Evolutionary conservation across 2,797 vertebrate species (phyloP).

Genomic region (Novumbra hubbsi): DNA sequence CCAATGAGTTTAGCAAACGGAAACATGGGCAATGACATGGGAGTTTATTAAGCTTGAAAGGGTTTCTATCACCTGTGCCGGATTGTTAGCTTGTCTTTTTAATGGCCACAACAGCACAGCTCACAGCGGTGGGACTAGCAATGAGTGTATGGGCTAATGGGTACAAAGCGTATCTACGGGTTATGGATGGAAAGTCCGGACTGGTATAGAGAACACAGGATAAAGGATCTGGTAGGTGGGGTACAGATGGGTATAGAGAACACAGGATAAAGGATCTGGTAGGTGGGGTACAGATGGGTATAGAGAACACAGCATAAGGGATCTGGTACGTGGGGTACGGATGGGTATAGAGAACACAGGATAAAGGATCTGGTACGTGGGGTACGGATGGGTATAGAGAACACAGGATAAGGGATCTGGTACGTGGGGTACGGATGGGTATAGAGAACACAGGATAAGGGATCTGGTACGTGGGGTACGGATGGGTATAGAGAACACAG

Average conservation of each 20-base stretch:
- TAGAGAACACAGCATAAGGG: neutral
- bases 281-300: neutral
- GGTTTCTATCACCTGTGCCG: constrained; percentile 11
- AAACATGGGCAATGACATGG: constrained; percentile 18
- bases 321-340: neutral
- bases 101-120: constrained; percentile 11
- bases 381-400: neutral
- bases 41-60: constrained; percentile 18
- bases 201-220: neutral
- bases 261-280: neutral
- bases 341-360: neutral
- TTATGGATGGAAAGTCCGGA: neutral
- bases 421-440: neutral
- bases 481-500: neutral
- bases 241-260: too few relatives aligned
- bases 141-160: constrained; percentile 2
- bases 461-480: neutral
- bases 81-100: constrained; percentile 11
- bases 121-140: constrained; percentile 19
- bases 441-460: neutral
- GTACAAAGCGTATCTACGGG: constrained; percentile 8
- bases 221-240: neutral
- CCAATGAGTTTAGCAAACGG: neutral
- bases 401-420: neutral
- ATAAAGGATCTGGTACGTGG: neutral